phyloP scores from a whole-genome alignment of 2,113 vertebrate genomes.

The Lethenteron reissneri region DNA sequence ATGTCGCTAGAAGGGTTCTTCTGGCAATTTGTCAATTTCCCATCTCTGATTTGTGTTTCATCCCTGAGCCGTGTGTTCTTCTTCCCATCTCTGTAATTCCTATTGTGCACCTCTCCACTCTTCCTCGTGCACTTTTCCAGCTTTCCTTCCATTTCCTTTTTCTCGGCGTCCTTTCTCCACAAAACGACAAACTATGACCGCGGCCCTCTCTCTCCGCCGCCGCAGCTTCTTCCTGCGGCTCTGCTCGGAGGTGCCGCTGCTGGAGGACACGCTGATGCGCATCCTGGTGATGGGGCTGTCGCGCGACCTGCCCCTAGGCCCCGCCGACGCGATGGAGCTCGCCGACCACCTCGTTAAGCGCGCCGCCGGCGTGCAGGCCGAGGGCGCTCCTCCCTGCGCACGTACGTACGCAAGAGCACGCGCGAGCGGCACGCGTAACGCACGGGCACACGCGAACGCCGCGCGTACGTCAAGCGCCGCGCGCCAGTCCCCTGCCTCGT shows the following conservation, averaged over 20 bases:
- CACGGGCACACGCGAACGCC: background rate
- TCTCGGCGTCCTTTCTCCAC: background rate
- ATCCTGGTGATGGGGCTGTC: constrained; percentile 81
- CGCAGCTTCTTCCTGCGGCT: constrained; percentile 83
- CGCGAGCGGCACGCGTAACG: background rate
- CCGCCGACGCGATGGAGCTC: constrained; percentile 84
- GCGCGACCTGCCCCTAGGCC: constrained; percentile 68
- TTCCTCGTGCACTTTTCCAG: background rate
- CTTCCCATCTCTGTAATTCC: too few species aligned
- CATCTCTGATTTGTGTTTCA: too few species aligned
- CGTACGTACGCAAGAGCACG: background rate
- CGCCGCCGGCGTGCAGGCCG: constrained; percentile 66
- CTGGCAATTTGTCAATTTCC: too few species aligned
- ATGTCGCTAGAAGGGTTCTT: too few species aligned
- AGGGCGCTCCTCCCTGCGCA: constrained; percentile 26
- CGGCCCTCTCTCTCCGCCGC: background rate
- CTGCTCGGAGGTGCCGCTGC: constrained; percentile 82
- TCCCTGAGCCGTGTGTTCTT: too few species aligned
- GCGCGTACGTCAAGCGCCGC: background rate
- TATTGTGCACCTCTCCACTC: background rate
- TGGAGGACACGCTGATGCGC: constrained; percentile 89
- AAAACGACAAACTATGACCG: too few species aligned
- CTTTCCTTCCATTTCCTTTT: background rate
- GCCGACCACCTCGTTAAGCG: constrained; percentile 89
- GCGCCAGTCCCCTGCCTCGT: too few species aligned